Base-by-base conservation (phyloP, 1,140 invertebrate genomes). In the Drosophila nigromelanica region DNA sequence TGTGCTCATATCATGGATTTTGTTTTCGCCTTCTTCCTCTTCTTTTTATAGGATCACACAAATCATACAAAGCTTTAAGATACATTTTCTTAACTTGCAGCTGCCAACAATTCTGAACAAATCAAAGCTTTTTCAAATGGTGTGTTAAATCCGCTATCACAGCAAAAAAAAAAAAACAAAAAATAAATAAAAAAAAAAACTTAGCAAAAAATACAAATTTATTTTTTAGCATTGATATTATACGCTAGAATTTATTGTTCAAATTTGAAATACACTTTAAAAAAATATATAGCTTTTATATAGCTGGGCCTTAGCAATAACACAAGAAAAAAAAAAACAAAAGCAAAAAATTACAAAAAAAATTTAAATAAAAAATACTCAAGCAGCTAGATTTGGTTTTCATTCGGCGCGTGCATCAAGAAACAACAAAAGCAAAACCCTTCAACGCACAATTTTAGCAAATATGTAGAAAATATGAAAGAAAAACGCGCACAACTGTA, bases 331-430 rank as follows among this genome's bases (percentile, higher is more conserved):
- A 58, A 21, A 43, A 40, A 40, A 15, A 18, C 18, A 18, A 55
- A 51, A 24, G 6, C 6, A 76, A 35, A 37, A 66, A n/a, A n/a
- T n/a, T 18, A 18, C 1, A n/a, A 55, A 21, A 37, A 56, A 43
- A 37, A 39, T 10, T 33, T n/a, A 33, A 10, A 42, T 58, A 42
- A 47, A 62, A 60, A 68, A 62, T 68, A 78, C 40, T 72, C 71
- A 63, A 72, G 52, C 76, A 89, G 79, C 71, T 51, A 24, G 89
- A 90, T 90, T 90, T 90, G 89, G 89, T 90, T 90, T 90, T 90
- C 89, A 90, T 89, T 90, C 89, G 82, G 83, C 78, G 89, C 89
- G 83, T 80, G 75, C 79, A 73, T 71, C 15, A 40, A 77, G 79
- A 76, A 67, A 63, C 72, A 77, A 58, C 72, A 80, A 87, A 87